These are phyloP conservation scores for Crenichthys baileyi DNA, from an alignment of 2,797 vertebrate genomes.

Conservation along the genomic window DNA sequence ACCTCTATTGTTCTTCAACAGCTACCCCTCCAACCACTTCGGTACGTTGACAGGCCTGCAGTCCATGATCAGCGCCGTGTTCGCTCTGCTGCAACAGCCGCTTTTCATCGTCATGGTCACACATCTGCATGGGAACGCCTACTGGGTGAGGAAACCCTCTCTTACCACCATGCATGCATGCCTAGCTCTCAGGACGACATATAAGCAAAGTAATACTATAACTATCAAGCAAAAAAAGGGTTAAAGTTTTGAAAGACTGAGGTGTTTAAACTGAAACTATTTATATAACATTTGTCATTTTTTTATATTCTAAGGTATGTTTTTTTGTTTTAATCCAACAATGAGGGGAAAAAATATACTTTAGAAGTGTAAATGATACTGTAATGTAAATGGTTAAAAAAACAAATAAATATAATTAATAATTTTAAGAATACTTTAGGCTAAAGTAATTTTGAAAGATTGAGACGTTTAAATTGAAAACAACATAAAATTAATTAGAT, in stretches of 20 bases:
- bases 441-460: background rate
- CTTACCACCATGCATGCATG: background rate
- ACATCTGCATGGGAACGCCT: conserved; percentile 81
- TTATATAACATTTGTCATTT: background rate
- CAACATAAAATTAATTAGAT: background rate
- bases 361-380: background rate
- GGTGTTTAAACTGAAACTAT: background rate
- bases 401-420: background rate
- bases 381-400: background rate
- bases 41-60: conserved; percentile 92
- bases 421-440: background rate
- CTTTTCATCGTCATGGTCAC: conserved; percentile 89
- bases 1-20: conserved; percentile 55
- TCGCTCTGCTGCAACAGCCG: conserved; percentile 89
- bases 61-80: conserved; percentile 89
- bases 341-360: background rate
- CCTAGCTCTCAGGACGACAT: background rate
- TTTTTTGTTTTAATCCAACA: background rate
- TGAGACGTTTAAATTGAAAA: background rate
- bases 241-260: too few species aligned
- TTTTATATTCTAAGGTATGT: background rate
- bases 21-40: conserved; percentile 91
- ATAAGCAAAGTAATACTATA: background rate
- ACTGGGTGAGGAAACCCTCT: conserved; percentile 82
- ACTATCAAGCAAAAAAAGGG: background rate